These are phyloP conservation scores for Danio albolineatus DNA, from an alignment of 2,797 vertebrate genomes.

Conservation along the genomic window DNA sequence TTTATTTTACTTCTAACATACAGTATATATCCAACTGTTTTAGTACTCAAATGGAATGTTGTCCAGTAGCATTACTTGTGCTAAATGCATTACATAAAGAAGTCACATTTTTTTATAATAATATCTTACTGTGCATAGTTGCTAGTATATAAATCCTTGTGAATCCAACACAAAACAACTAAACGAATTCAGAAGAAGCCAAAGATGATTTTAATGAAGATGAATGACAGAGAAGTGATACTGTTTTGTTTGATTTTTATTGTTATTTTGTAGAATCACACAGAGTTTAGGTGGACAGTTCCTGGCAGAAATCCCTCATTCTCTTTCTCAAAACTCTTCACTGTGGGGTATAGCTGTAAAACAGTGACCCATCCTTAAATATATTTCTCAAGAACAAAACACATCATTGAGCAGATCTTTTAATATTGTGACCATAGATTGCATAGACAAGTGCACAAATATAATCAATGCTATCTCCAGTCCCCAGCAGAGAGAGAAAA, in stretches of 20 bases:
- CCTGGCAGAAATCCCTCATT: constrained; percentile 46
- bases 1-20: no score
- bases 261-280: constrained; percentile 54
- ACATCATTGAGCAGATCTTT: neutral
- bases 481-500: constrained; percentile 27
- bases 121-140: neutral
- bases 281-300: constrained; percentile 33
- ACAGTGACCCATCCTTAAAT: constrained; percentile 57
- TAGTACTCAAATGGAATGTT: neutral
- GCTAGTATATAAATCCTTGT: neutral
- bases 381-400: neutral
- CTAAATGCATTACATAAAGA: neutral
- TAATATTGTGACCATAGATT: neutral
- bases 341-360: constrained; percentile 57
- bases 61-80: neutral
- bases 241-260: constrained; percentile 58
- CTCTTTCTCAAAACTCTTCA: constrained; percentile 58
- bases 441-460: constrained; percentile 15
- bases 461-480: constrained; percentile 43
- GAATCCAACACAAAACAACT: neutral
- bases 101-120: neutral
- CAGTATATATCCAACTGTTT: neutral
- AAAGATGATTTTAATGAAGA: constrained; percentile 7
- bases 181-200: constrained; percentile 1
- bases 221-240: constrained; percentile 43